Evolutionary conservation across 2,888 invertebrate species (phyloP), one percentile per base, ranked within the genome.

Genomic region (Diaperis boleti): DNA sequence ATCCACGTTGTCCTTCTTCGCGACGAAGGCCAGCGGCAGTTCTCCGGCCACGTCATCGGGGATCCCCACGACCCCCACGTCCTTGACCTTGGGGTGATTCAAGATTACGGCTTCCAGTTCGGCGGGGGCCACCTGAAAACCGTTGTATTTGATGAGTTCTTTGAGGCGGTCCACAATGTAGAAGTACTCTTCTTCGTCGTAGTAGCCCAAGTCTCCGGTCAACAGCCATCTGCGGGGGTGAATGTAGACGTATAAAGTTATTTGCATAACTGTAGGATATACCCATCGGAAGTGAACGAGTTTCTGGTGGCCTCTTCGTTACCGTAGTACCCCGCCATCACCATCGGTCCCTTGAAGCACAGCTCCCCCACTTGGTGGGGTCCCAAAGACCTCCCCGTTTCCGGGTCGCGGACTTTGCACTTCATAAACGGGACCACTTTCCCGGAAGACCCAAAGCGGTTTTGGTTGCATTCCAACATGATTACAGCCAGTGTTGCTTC

Each of bases 71-170:
- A 96, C 95, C 22, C 92, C 95, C n/a, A 86, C 90, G 76, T 95
- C 94, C 56, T 86, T 85, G 44, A 96, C 87, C 56, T 85, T 86
- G 0, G 86, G 83, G 82, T 92, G 88, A 37, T 87, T 87, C 55
- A 94, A 81, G 26, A 96, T 79, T 47, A 95, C 75, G n/a, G 88
- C 89, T 80, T 96, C 95, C 31, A 96, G 80, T 82, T 95, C 95
- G 0, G 95, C 94, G 1, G 95, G 95, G 0, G 95, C 90, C 68
- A 92, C 92, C 86, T 92, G 90, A 73, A 88, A 91, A 35, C 90
- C 94, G 79, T 95, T 95, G 76, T 93, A 94, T 79, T 96, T 96
- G 74, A 96, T 95, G 22, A 96, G 86, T 77, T 95, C 95, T 78
- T 96, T 96, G 15, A 95, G 82, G 63, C 95, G 83, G 79, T 95